Evolutionary conservation across 2,888 invertebrate genomes (phyloP), one percentile per base, ranked within the genome.

Genomic region (Rotaria magnacalcarata): DNA sequence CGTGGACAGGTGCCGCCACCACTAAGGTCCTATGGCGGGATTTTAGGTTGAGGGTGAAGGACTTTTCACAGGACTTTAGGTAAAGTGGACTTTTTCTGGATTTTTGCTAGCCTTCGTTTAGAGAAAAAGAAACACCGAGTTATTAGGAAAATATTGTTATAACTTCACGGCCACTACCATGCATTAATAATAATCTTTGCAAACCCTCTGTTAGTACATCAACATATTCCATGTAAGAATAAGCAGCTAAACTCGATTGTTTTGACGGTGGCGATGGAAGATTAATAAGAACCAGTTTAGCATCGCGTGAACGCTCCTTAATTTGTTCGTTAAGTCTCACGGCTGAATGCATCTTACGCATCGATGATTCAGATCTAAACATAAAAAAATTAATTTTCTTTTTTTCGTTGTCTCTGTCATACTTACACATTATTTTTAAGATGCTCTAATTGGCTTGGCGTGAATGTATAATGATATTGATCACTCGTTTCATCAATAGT

Each of bases 251-350:
- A 41, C 84, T 84, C 24, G 41, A n/a, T 14, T 60, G 88, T 27
- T 88, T 88, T 2, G 67, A 19, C 50, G 97, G 97, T 88, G 97
- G 97, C 89, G 96, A 96, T 87, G 99, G 99, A 91, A 99, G 93
- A 93, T 99, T 99, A 90, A 99, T 94, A 90, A 99, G 96, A 89
- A 99, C 97, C 91, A 99, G 93, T 92, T 97, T 96, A 91, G 97
- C 96, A 93, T 96, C 96, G 91, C 96, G 95, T 88, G 97, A 97
- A 92, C 96, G 95, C 92, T 96, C 95, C 89, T 96, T 95, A 92
- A 99, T 97, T 90, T 96, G 96, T 92, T 98, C 97, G 92, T 99
- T 99, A 90, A 99, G 93, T 92, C 97, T 96, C 88, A 99, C 96
- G 88, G 99, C 99, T 86, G 98, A 99, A 93, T 99, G 97, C 98